Conservation (phyloP, 1,140 invertebrate species). For the Heliconius congener region DNA sequence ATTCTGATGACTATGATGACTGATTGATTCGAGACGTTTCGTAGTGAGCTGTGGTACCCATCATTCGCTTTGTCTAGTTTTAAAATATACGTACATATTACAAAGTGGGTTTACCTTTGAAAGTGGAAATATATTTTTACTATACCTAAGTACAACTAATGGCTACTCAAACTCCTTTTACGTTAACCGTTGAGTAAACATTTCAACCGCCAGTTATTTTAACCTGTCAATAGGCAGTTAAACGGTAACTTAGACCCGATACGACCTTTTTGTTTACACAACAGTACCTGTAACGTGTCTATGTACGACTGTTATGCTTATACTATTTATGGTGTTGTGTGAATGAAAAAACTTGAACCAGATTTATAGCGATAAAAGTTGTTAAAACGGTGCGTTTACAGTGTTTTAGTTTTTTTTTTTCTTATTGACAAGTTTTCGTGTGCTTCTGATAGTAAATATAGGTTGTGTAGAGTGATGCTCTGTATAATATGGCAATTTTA, state of each 20-base stretch:
- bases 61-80: no score
- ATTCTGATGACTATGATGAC: no score
- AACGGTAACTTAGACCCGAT: neutral
- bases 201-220: neutral
- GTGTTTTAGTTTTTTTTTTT: neutral
- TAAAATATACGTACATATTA: neutral
- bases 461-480: neutral
- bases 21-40: no score
- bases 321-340: neutral
- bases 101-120: neutral
- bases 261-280: conserved; percentile 26
- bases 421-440: neutral
- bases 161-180: neutral
- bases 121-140: neutral
- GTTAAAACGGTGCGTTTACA: conserved; percentile 25
- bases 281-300: conserved; percentile 12
- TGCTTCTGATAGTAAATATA: neutral
- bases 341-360: neutral
- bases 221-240: conserved; percentile 4
- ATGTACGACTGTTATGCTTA: conserved; percentile 12
- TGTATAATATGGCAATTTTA: neutral
- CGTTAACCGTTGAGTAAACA: neutral
- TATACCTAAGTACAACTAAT: neutral
- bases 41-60: no score
- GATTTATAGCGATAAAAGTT: neutral